Percentiles rank a stretch among this genome's conserved stretches.
phyloP scores from a whole-genome alignment of 2,797 vertebrate genomes.

The Hoplostethus atlanticus region DNA sequence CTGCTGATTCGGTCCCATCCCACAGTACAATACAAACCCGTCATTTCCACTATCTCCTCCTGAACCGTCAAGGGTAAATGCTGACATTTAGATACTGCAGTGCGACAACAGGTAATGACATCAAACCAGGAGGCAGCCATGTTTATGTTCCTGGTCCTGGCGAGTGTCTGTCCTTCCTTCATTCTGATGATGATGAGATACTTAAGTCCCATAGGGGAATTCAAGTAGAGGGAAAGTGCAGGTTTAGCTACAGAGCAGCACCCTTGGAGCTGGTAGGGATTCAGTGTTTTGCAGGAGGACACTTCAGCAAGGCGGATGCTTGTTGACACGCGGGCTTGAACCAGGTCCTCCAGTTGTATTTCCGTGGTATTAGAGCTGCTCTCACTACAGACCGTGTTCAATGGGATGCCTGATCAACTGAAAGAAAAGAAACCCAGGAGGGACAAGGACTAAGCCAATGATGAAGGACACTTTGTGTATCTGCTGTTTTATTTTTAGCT shows the following conservation, averaged over 20 bases:
- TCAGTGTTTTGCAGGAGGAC: too few species aligned
- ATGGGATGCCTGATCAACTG: too few species aligned
- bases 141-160: too few species aligned
- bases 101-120: not conserved
- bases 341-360: not conserved
- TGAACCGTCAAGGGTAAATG: not conserved
- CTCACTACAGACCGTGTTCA: not conserved
- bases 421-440: not conserved
- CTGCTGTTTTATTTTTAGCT: not conserved
- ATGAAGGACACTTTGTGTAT: too few species aligned
- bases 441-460: not conserved
- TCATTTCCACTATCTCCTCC: not conserved
- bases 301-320: too few species aligned
- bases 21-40: not conserved
- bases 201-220: too few species aligned
- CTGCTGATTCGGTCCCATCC: not conserved
- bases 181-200: too few species aligned
- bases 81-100: not conserved
- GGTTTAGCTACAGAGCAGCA: too few species aligned
- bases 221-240: too few species aligned
- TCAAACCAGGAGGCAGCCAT: not conserved
- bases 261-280: too few species aligned
- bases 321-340: not conserved
- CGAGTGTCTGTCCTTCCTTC: too few species aligned
- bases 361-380: not conserved